Evolutionary conservation across 1,140 invertebrate species (phyloP).

Genomic region (Lerema accius): DNA sequence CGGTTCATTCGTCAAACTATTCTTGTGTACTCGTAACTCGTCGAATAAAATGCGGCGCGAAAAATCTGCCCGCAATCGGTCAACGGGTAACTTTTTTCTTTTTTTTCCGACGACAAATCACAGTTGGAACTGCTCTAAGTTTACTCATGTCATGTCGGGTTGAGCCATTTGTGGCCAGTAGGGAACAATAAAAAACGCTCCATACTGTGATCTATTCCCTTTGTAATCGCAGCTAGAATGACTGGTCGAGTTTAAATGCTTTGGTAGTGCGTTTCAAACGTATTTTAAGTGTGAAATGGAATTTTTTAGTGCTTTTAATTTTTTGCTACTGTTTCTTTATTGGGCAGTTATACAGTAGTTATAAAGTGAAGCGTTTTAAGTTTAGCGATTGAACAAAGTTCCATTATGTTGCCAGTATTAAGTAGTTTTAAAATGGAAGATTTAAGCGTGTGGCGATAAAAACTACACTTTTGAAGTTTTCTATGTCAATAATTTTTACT

Average conservation of each 20-base stretch:
- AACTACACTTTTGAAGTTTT: no score
- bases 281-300: not conserved
- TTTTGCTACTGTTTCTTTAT: no score
- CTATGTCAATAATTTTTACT: no score
- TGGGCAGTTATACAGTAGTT: no score
- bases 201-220: constrained; percentile 18
- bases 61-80: constrained; percentile 33
- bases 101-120: constrained; percentile 39
- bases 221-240: constrained; percentile 21
- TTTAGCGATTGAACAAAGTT: no score
- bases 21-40: constrained; percentile 14
- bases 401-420: no score
- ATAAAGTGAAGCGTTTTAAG: no score
- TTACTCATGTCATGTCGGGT: constrained; percentile 41
- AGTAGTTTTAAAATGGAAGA: no score
- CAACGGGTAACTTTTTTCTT: constrained; percentile 36
- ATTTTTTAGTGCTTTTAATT: not conserved
- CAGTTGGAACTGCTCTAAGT: constrained; percentile 37
- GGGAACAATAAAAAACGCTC: constrained; percentile 32
- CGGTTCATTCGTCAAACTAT: constrained; percentile 25
- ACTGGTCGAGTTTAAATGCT: constrained; percentile 17
- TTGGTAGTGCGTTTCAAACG: constrained; percentile 1
- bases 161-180: constrained; percentile 33
- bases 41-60: constrained; percentile 22
- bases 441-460: no score